Conservation (phyloP, 2,888 invertebrate genomes). For the Pyrrhosoma nymphula region DNA sequence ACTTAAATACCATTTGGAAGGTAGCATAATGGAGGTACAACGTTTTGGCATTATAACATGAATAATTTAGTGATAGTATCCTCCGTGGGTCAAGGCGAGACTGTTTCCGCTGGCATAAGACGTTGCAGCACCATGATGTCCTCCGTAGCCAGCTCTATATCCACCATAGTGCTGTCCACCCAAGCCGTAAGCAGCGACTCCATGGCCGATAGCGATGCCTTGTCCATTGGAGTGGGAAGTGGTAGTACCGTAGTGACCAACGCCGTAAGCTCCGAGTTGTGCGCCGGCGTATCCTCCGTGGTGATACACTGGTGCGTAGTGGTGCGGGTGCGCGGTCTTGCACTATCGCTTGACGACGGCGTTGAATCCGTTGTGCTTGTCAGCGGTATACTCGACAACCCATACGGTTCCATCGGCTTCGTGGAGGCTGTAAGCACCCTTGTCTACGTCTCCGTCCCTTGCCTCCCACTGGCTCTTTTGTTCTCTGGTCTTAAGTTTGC, state of each 20-base stretch:
- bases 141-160: too few species aligned
- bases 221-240: too few species aligned
- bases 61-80: background rate
- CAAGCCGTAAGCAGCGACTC: too few species aligned
- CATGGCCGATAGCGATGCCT: too few species aligned
- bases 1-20: too few species aligned
- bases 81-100: background rate
- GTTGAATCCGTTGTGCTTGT: conserved; percentile 10
- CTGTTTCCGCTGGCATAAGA: background rate
- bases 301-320: background rate
- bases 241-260: background rate
- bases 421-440: conserved; percentile 11
- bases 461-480: background rate
- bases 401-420: background rate
- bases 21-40: too few species aligned
- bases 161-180: too few species aligned
- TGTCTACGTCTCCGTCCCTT: background rate
- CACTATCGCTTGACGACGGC: background rate
- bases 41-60: too few species aligned
- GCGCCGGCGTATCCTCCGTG: too few species aligned
- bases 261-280: too few species aligned
- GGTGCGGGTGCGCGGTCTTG: background rate
- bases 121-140: background rate
- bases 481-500: background rate
- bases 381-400: background rate